phyloP scores from a whole-genome alignment of 2,888 invertebrate genomes.

The Cephus runcator region DNA sequence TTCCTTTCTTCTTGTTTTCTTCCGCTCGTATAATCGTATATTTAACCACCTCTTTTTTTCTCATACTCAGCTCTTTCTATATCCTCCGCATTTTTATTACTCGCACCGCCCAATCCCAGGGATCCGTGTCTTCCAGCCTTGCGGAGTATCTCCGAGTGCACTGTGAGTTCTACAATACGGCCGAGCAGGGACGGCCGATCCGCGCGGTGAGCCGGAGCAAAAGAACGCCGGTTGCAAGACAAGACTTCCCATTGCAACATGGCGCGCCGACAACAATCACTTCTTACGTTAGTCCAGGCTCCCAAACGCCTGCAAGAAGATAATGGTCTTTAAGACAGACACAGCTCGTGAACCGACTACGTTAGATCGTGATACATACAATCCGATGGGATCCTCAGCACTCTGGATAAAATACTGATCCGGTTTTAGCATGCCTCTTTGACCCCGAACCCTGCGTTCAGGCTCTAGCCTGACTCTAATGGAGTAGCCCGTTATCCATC shows the following conservation, averaged over 20 bases:
- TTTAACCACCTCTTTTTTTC: neutral
- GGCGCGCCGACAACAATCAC: conserved; percentile 60
- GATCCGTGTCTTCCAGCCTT: neutral
- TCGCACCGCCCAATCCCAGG: neutral
- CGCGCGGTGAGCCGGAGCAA: conserved; percentile 53
- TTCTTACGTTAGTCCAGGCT: conserved; percentile 51
- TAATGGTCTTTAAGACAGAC: conserved; percentile 39
- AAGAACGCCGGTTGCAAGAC: conserved; percentile 55
- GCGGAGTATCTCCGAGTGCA: neutral
- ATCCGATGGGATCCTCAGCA: neutral
- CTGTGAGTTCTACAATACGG: neutral
- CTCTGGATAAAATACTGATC: neutral
- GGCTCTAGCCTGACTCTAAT: neutral
- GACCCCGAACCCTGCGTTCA: neutral
- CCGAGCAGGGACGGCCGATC: neutral
- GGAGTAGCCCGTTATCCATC: neutral
- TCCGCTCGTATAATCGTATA: conserved; percentile 1
- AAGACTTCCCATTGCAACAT: conserved; percentile 64
- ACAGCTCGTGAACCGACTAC: neutral
- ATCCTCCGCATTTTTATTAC: neutral
- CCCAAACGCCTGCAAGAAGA: conserved; percentile 41
- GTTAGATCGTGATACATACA: neutral
- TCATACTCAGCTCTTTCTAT: neutral
- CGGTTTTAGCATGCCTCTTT: neutral
- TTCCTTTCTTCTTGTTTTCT: neutral